Conservation (phyloP, 2,113 vertebrate genomes). For the Pteruthius melanotis region DNA sequence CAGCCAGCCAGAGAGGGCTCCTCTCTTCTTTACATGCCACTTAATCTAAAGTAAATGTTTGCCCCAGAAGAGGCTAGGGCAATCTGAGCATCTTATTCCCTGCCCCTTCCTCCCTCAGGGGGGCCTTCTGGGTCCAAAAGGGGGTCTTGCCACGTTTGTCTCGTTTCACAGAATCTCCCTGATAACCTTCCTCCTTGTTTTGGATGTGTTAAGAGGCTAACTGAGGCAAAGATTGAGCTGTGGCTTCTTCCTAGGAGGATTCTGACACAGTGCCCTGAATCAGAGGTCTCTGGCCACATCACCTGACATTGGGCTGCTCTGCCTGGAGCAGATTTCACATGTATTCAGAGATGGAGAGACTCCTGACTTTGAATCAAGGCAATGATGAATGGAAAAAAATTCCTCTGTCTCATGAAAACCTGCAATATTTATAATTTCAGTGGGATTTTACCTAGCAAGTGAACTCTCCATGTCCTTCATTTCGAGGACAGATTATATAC, state of each 20-base stretch:
- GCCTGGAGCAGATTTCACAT: neutral
- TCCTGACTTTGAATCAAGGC: neutral
- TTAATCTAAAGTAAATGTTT: slow-evolving; percentile 76
- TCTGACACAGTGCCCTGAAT: neutral
- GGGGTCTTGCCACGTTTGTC: neutral
- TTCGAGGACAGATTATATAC: neutral
- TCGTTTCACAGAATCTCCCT: slow-evolving; percentile 7
- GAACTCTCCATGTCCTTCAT: neutral
- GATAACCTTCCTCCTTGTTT: neutral
- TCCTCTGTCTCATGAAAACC: neutral
- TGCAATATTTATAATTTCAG: neutral
- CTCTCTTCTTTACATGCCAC: slow-evolving; percentile 62
- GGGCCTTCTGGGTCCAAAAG: slow-evolving; percentile 16
- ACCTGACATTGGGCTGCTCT: neutral
- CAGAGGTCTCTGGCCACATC: neutral
- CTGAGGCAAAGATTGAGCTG: neutral
- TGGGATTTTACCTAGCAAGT: neutral
- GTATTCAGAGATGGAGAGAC: neutral
- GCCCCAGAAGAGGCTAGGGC: slow-evolving; percentile 69
- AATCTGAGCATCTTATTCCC: slow-evolving; percentile 42
- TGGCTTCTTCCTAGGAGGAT: neutral
- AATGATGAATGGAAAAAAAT: neutral
- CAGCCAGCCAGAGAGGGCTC: slow-evolving; percentile 69
- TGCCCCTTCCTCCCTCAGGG: slow-evolving; percentile 41
- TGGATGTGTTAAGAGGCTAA: neutral